These are phyloP conservation scores for Asarcornis scutulata DNA, from an alignment of 2,113 vertebrate species.

Conservation along the genomic window DNA sequence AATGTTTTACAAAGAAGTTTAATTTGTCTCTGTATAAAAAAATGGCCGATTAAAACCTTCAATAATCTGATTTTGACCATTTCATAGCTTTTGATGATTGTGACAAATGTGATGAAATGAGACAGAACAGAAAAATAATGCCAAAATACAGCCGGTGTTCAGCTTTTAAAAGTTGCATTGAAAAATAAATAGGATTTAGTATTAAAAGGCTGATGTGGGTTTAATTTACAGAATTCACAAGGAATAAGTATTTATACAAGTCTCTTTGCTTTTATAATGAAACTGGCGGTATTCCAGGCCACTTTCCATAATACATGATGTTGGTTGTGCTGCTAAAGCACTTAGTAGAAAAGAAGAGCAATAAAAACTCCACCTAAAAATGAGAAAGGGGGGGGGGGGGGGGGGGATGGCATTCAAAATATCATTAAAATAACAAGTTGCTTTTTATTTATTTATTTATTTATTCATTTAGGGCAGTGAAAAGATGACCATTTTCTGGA, in stretches of 20 bases:
- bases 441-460: not conserved
- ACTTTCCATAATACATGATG: not conserved
- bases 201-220: conserved; percentile 29
- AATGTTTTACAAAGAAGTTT: conserved; percentile 3
- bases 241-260: not conserved
- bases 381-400: not conserved
- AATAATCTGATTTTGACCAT: conserved; percentile 8
- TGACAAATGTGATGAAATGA: not conserved
- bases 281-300: not conserved
- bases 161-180: not conserved
- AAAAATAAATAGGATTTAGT: conserved; percentile 37
- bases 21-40: conserved; percentile 20
- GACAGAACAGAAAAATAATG: not conserved
- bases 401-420: not conserved
- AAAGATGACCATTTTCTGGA: not conserved
- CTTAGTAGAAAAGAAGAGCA: not conserved
- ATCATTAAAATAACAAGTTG: not conserved
- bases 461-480: not conserved
- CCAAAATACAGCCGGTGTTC: not conserved
- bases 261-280: conserved; percentile 22
- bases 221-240: conserved; percentile 43
- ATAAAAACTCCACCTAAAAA: not conserved
- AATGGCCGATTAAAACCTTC: not conserved
- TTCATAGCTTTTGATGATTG: not conserved
- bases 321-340: not conserved